These are phyloP conservation scores for Lasaia peninsularis DNA, from an alignment of 1,140 invertebrate genomes.

Conservation along the genomic window DNA sequence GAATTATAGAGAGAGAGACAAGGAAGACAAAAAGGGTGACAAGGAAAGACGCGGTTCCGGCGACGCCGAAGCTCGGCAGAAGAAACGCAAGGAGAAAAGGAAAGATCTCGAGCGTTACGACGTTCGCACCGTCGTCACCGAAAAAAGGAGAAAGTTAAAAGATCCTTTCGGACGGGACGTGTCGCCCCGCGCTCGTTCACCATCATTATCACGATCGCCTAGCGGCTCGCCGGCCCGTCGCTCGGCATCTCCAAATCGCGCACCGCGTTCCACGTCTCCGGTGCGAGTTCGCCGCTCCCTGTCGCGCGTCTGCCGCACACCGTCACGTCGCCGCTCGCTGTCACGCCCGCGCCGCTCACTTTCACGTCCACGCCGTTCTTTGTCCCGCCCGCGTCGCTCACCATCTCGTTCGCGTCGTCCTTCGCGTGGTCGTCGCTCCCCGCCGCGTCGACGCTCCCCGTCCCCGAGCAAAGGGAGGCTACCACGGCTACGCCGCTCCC, in stretches of 20 bases:
- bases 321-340: conserved; percentile 21
- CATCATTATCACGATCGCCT: conserved; percentile 54
- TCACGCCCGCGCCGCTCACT: conserved; percentile 26
- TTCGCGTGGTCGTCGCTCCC: conserved; percentile 35
- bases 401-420: conserved; percentile 24
- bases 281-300: not conserved
- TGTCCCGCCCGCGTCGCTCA: conserved; percentile 23
- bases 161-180: conserved; percentile 89
- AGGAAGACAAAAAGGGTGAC: conserved; percentile 53
- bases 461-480: not conserved
- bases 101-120: conserved; percentile 90
- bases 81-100: conserved; percentile 82
- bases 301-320: conserved; percentile 13
- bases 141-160: conserved; percentile 83
- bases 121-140: conserved; percentile 86
- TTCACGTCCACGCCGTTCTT: conserved; percentile 25
- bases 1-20: conserved; percentile 87
- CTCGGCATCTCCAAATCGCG: conserved; percentile 22
- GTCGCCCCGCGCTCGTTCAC: conserved; percentile 50
- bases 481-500: conserved; percentile 42
- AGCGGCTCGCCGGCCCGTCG: conserved; percentile 28
- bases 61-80: conserved; percentile 49
- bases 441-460: conserved; percentile 23
- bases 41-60: conserved; percentile 50
- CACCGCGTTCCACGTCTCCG: conserved; percentile 13